Percentiles rank a stretch among this genome's conserved stretches.
Conservation (phyloP, 1,140 invertebrate genomes). For the Calosoma granatense region DNA sequence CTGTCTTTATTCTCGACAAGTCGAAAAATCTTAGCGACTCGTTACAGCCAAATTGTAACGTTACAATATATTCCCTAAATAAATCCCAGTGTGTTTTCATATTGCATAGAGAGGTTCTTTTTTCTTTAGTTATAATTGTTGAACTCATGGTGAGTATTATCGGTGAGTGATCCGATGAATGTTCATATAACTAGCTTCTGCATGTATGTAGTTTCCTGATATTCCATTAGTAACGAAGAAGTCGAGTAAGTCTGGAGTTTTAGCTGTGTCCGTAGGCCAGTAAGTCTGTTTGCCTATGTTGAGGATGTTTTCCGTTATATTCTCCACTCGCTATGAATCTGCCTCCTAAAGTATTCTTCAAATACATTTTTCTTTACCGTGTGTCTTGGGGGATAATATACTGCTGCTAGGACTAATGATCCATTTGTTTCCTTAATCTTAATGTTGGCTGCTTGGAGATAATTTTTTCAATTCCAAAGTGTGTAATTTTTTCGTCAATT, state of each 20-base stretch:
- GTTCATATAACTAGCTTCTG: not conserved
- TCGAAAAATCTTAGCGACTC: no score
- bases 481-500: constrained; percentile 17
- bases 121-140: no score
- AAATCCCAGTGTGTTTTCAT: no score
- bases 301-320: constrained; percentile 11
- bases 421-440: constrained; percentile 11
- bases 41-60: no score
- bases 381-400: constrained; percentile 20
- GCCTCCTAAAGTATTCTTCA: constrained; percentile 14
- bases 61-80: no score
- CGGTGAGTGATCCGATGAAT: not conserved
- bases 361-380: constrained; percentile 14
- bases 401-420: constrained; percentile 15
- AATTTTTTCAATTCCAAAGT: constrained; percentile 16
- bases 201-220: not conserved
- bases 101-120: no score
- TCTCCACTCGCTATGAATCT: no score
- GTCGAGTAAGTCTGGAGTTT: no score
- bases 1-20: no score
- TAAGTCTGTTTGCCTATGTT: no score
- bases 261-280: no score
- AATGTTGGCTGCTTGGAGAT: constrained; percentile 19
- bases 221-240: not conserved
- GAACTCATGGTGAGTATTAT: not conserved